Base-by-base conservation (phyloP, 2,113 vertebrate genomes). In the Sclerurus mexicanus region DNA sequence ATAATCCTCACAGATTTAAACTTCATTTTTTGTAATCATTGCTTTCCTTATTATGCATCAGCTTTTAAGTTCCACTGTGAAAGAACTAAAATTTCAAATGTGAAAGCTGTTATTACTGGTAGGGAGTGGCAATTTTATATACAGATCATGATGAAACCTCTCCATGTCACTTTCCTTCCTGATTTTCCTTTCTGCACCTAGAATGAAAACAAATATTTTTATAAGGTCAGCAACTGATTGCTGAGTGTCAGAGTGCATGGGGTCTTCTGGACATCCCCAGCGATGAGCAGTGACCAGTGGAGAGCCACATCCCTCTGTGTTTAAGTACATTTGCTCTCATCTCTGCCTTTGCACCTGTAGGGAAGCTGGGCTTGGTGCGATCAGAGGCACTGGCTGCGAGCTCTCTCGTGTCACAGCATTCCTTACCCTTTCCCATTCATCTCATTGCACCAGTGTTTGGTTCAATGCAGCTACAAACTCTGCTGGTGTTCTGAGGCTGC, bases 131-230 rank as follows among this genome's bases (percentile, higher is more conserved):
- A 33, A 56, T 93, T 85, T 68, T 72, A 84, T 53, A 7, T 42
- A 6, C 25, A 81, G 79, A 39, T 81, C 71, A 30, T 85, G 68
- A 68, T 46, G 73, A 90, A 89, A 52, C 37, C 50, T 93, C 60
- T 80, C 35, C 44, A n/a, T 60, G n/a, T 81, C 10, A 2, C 72
- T 90, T 80, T 80, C 33, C 81, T 60, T 52, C 52, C 8, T 44
- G 42, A 12, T 42, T 94, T 94, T 74, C 67, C 40, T 77, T 89
- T 68, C 92, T 52, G 12, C 24, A 44, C 33, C 42, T 71, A 35
- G 85, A 87, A 47, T 46, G n/a, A 39, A 55, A 88, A 86, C 22
- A 88, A 63, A 76, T 71, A n/a, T 63, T 94, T 96, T 79, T 39
- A 5, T 44, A 75, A 71, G 80, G 19, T 46, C 52, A 55, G 33